Conservation (phyloP, 2,888 invertebrate species). For the Bugula neritina region DNA sequence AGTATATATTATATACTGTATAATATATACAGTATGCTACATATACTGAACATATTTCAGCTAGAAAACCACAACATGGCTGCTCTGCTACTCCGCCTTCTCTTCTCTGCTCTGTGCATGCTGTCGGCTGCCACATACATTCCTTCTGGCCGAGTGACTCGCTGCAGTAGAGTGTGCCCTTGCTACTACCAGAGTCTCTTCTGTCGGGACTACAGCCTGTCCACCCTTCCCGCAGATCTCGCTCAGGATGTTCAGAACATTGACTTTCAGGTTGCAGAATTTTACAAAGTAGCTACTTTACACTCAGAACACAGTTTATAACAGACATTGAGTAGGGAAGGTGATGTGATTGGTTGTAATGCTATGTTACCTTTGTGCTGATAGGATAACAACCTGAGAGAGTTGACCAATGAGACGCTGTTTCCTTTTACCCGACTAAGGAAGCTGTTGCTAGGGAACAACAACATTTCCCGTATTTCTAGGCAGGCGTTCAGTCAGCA, state of each 20-base stretch:
- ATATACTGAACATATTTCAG: too few relatives aligned
- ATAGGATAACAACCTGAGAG: constrained; percentile 25
- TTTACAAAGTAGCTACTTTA: background rate
- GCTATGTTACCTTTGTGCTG: too few relatives aligned
- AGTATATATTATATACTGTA: too few relatives aligned
- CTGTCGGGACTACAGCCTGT: constrained; percentile 10
- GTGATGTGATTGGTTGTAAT: too few relatives aligned
- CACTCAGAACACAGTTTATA: too few relatives aligned
- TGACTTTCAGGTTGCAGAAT: constrained; percentile 8
- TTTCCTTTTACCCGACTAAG: background rate
- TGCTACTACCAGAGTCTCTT: constrained; percentile 26
- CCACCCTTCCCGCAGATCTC: constrained; percentile 9
- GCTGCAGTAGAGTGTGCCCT: constrained; percentile 24
- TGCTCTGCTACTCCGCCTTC: too few relatives aligned
- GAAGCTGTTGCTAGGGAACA: constrained; percentile 16
- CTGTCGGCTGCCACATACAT: background rate
- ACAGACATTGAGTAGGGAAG: too few relatives aligned
- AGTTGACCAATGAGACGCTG: constrained; percentile 16
- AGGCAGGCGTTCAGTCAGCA: background rate
- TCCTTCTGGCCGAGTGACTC: background rate
- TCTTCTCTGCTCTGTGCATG: too few relatives aligned
- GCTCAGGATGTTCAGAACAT: constrained; percentile 6
- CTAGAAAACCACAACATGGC: too few relatives aligned
- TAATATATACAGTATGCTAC: too few relatives aligned
- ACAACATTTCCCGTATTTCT: constrained; percentile 1